phyloP scores from a whole-genome alignment of 2,113 vertebrate genomes.

The Orthonyx spaldingii region DNA sequence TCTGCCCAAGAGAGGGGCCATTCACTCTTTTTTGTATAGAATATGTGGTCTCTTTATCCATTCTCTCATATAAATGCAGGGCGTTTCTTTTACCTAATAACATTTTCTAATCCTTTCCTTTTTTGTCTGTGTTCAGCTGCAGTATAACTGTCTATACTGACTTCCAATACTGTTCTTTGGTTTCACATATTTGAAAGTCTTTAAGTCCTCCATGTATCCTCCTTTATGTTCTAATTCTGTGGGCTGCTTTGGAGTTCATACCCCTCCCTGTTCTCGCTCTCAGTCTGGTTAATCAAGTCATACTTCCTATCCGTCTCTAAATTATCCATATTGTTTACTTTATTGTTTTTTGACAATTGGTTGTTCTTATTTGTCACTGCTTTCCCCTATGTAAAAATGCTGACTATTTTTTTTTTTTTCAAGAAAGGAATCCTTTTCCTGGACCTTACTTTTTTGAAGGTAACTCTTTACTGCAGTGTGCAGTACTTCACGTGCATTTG shows the following conservation, averaged over 20 bases:
- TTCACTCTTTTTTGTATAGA: background rate
- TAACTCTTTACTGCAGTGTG: background rate
- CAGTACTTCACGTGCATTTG: background rate
- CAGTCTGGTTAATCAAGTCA: background rate
- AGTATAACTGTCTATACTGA: background rate
- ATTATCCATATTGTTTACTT: background rate
- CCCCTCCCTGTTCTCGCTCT: fast-evolving
- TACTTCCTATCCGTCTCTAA: background rate
- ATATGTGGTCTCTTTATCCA: background rate
- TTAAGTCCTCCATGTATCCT: background rate
- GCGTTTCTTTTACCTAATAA: background rate
- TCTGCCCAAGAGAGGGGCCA: background rate
- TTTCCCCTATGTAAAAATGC: background rate
- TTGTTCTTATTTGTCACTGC: background rate
- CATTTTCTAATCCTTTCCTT: background rate
- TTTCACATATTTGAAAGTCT: background rate
- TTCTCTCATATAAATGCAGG: background rate
- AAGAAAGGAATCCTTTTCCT: background rate
- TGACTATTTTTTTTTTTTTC: background rate
- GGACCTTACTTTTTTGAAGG: background rate
- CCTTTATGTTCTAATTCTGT: background rate
- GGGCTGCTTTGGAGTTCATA: background rate
- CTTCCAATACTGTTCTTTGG: background rate
- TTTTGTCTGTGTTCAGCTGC: background rate
- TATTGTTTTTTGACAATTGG: background rate